These are phyloP conservation scores for Pelecanoides urinatrix DNA, from an alignment of 2,113 vertebrate genomes.

Conservation along the genomic window DNA sequence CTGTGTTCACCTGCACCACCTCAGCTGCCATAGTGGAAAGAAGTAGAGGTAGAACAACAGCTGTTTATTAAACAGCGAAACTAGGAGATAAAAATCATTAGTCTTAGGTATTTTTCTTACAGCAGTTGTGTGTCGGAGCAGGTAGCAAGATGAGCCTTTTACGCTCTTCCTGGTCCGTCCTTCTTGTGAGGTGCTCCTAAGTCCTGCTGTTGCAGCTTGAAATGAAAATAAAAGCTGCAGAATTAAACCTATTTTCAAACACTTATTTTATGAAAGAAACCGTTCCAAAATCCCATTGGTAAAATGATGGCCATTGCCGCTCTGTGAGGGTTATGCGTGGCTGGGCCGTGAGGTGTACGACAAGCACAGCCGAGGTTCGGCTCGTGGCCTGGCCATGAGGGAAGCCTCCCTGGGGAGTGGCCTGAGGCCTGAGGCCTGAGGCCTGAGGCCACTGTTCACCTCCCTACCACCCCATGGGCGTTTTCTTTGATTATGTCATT, in stretches of 20 bases:
- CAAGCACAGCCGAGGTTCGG: fast-evolving
- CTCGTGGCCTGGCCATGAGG: fast-evolving
- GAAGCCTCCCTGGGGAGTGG: fast-evolving
- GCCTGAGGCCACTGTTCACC: neutral
- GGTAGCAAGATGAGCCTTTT: fast-evolving
- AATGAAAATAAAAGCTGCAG: neutral
- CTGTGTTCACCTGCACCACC: fast-evolving
- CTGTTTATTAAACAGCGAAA: neutral
- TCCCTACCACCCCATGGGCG: fast-evolving
- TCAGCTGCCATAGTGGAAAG: neutral
- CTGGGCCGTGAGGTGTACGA: fast-evolving
- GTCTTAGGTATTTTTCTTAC: fast-evolving
- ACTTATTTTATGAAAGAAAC: neutral
- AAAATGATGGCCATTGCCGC: fast-evolving
- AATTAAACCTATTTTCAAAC: too few species aligned
- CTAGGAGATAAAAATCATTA: fast-evolving
- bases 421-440: neutral
- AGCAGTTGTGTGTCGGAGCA: fast-evolving
- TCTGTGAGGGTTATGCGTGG: fast-evolving
- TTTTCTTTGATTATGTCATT: neutral
- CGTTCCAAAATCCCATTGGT: fast-evolving
- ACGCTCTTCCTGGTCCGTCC: fast-evolving
- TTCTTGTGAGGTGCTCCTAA: fast-evolving
- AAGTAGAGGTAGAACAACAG: fast-evolving
- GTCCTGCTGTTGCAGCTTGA: neutral